phyloP scores from a whole-genome alignment of 2,888 invertebrate species.

The Anaspis maculata region DNA sequence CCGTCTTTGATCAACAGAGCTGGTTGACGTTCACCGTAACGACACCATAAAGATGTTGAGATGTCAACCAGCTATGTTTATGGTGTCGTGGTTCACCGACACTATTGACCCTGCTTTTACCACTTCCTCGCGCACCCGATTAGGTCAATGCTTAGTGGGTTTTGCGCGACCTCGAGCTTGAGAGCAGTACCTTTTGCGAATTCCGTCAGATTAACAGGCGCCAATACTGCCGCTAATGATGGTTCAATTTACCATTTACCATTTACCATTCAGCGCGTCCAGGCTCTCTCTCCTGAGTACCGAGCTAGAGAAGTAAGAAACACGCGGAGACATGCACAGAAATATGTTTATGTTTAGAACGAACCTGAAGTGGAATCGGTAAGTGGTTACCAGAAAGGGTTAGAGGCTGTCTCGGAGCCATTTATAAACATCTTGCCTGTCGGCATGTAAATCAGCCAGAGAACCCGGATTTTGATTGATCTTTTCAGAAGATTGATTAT shows the following conservation, averaged over 20 bases:
- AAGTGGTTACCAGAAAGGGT: slow-evolving; percentile 27
- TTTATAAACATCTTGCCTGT: slow-evolving; percentile 44
- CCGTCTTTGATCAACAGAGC: slow-evolving; percentile 32
- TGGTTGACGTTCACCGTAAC: slow-evolving; percentile 33
- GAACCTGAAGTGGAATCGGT: slow-evolving; percentile 23
- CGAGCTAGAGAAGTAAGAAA: too few relatives aligned
- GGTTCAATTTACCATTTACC: too few relatives aligned
- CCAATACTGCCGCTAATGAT: too few relatives aligned
- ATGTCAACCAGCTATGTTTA: slow-evolving; percentile 35
- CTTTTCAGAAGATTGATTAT: slow-evolving; percentile 44
- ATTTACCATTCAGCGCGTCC: too few relatives aligned
- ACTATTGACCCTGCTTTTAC: slow-evolving; percentile 24
- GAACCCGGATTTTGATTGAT: slow-evolving; percentile 43
- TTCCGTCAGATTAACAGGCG: too few relatives aligned
- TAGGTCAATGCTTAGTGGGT: background rate
- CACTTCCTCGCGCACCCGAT: slow-evolving; percentile 20
- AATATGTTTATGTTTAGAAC: too few relatives aligned
- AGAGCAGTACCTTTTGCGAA: too few relatives aligned
- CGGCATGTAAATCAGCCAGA: slow-evolving; percentile 44
- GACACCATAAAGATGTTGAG: slow-evolving; percentile 37
- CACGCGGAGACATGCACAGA: too few relatives aligned
- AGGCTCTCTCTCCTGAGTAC: too few relatives aligned
- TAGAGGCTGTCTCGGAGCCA: slow-evolving; percentile 39
- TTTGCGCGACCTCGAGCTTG: too few relatives aligned
- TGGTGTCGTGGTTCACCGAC: slow-evolving; percentile 35